Conservation (phyloP, 2,888 invertebrate genomes). For the Dryobota labecula region DNA sequence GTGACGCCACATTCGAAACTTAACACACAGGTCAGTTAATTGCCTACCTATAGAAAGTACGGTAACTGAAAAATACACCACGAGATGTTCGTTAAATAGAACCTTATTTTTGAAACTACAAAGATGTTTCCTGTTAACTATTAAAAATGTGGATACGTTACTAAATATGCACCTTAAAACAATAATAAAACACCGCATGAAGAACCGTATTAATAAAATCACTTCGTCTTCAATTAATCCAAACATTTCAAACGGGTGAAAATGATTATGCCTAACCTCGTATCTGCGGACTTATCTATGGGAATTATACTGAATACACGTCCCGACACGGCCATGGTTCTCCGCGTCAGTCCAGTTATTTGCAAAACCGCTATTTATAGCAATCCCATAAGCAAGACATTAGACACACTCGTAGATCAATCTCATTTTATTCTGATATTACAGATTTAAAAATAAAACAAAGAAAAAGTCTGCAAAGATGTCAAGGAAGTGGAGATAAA, state of each 20-base stretch:
- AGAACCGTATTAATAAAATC: slow-evolving; percentile 27
- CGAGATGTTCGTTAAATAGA: neutral
- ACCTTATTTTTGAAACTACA: neutral
- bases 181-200: slow-evolving; percentile 26
- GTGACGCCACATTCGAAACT: slow-evolving; percentile 21
- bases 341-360: slow-evolving; percentile 87
- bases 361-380: slow-evolving; percentile 89
- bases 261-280: slow-evolving; percentile 51
- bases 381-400: slow-evolving; percentile 83
- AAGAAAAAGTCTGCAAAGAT: slow-evolving; percentile 23
- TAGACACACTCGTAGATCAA: slow-evolving; percentile 72
- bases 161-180: neutral
- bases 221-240: slow-evolving; percentile 8
- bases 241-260: slow-evolving; percentile 29
- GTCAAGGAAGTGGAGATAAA: slow-evolving; percentile 46
- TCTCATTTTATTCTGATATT: slow-evolving; percentile 15
- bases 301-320: slow-evolving; percentile 74
- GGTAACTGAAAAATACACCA: neutral
- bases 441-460: slow-evolving; percentile 24
- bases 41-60: neutral
- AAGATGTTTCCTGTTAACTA: neutral
- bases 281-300: slow-evolving; percentile 68
- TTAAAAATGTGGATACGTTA: neutral
- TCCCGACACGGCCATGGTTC: slow-evolving; percentile 80
- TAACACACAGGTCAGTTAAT: slow-evolving; percentile 11